Conservation (phyloP, 2,113 vertebrate species). For the Coreoperca whiteheadi region DNA sequence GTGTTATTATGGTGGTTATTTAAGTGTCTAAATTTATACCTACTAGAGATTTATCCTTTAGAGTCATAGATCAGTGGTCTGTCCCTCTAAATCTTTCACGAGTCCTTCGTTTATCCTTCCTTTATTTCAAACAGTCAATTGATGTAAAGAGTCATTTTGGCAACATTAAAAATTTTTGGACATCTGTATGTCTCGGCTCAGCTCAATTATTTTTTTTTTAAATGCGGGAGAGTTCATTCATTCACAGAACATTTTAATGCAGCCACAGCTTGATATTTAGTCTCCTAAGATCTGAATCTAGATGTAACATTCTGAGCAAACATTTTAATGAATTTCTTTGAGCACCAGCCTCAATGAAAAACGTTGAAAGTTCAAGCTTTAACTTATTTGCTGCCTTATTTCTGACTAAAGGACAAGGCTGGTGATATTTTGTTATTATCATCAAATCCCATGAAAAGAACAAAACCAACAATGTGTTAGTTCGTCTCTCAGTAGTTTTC, state of each 20-base stretch:
- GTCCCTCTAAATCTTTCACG: conserved; percentile 7
- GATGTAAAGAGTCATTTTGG: background rate
- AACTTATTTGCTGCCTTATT: background rate
- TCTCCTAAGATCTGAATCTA: conserved; percentile 3
- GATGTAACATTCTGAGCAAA: background rate
- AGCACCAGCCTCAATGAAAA: background rate
- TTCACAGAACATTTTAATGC: background rate
- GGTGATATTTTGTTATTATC: background rate
- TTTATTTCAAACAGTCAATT: background rate
- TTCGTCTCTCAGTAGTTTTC: background rate
- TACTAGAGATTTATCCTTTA: background rate
- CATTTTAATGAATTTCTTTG: background rate
- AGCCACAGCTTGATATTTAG: conserved; percentile 8
- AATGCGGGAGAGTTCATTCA: background rate
- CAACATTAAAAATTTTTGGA: background rate
- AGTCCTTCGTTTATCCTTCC: conserved; percentile 18
- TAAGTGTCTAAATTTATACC: background rate
- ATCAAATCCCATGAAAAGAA: background rate
- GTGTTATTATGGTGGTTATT: conserved; percentile 18
- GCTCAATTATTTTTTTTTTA: background rate
- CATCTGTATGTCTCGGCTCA: background rate
- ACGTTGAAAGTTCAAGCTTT: background rate
- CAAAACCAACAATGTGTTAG: background rate
- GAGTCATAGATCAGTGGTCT: background rate
- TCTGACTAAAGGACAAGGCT: background rate